A percentile compares a stretch with the other conserved stretches of the same genome.
Conservation (phyloP, 2,888 invertebrate species). For the Chromoteleia sp. region DNA sequence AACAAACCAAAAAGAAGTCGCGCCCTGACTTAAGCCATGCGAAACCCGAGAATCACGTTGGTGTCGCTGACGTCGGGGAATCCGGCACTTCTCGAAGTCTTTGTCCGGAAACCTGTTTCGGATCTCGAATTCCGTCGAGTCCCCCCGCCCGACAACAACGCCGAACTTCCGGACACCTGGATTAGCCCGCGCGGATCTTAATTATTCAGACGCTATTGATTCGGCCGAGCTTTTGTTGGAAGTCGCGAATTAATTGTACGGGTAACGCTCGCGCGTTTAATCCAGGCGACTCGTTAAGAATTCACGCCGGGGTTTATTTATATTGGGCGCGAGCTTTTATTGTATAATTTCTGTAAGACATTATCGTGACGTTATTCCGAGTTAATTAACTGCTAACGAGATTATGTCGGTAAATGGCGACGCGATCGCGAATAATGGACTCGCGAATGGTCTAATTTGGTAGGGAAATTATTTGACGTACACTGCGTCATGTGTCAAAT, state of each 20-base stretch:
- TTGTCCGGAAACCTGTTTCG: conserved; percentile 74
- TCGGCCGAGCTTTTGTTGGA: conserved; percentile 13
- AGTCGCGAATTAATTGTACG: conserved; percentile 24
- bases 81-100: conserved; percentile 41
- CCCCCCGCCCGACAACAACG: no score
- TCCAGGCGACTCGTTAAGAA: conserved; percentile 21
- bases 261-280: conserved; percentile 2
- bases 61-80: conserved; percentile 9
- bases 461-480: conserved; percentile 28
- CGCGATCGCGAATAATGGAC: conserved; percentile 26
- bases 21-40: not conserved
- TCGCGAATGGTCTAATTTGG: conserved; percentile 23
- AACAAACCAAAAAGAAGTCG: not conserved
- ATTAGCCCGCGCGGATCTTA: conserved; percentile 4
- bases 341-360: conserved; percentile 39
- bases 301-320: conserved; percentile 32
- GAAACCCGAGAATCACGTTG: not conserved
- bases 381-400: conserved; percentile 46
- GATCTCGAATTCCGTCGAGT: not conserved
- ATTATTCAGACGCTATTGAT: conserved; percentile 21
- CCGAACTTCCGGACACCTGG: conserved; percentile 44
- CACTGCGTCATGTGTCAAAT: conserved; percentile 19
- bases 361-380: conserved; percentile 35
- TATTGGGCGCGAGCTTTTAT: conserved; percentile 25
- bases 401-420: conserved; percentile 28